phyloP scores from a whole-genome alignment of 2,888 invertebrate species.

The Muscina levida region DNA sequence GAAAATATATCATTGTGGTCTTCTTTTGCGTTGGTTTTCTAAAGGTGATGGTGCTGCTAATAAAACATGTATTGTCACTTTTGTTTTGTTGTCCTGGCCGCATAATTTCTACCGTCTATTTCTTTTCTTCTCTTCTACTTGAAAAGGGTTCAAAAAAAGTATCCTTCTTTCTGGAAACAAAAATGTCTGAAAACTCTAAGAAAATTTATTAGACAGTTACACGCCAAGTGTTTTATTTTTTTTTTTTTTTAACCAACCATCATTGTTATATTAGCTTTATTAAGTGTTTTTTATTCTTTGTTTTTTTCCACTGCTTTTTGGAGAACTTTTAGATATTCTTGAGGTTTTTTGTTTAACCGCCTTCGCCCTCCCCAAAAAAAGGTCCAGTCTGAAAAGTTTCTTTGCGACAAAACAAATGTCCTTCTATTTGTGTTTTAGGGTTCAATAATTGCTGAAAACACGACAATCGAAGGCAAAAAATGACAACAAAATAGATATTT shows the following conservation, averaged over 20 bases:
- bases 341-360: too few species aligned
- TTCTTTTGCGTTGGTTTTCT: constrained; percentile 5
- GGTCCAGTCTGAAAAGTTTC: constrained; percentile 63
- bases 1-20: constrained; percentile 16
- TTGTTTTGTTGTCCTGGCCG: constrained; percentile 55
- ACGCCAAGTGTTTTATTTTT: constrained; percentile 76
- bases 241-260: too few species aligned
- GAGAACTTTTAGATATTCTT: too few species aligned
- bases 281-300: constrained; percentile 53
- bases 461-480: constrained; percentile 24
- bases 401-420: constrained; percentile 51
- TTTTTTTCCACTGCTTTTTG: too few species aligned
- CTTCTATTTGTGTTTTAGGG: constrained; percentile 42
- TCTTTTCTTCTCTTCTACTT: constrained; percentile 59
- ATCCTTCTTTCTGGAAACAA: constrained; percentile 31
- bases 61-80: constrained; percentile 66
- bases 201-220: constrained; percentile 77
- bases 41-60: constrained; percentile 41
- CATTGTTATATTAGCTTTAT: constrained; percentile 55
- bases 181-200: constrained; percentile 50
- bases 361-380: background rate
- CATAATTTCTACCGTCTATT: constrained; percentile 29
- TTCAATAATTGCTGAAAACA: constrained; percentile 51
- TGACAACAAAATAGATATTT: constrained; percentile 59
- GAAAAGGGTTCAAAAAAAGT: constrained; percentile 62